phyloP scores from a whole-genome alignment of 2,797 vertebrate species.

The Channa striata region DNA sequence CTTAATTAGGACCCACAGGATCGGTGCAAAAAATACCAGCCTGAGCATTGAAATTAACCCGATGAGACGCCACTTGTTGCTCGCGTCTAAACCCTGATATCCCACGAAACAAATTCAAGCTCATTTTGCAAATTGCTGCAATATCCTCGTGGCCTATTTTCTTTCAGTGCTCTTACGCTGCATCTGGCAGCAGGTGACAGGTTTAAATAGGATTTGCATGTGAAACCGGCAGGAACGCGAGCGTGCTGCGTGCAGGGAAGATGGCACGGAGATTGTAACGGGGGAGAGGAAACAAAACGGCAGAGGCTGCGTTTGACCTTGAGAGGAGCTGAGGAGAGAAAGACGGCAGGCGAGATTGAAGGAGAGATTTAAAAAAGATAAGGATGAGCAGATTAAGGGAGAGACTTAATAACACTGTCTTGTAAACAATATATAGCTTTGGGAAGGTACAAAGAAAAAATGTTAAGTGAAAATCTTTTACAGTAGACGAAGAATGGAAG shows the following conservation, averaged over 20 bases:
- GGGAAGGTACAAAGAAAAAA: conserved; percentile 5
- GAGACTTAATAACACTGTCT: conserved; percentile 19
- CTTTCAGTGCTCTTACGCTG: conserved; percentile 30
- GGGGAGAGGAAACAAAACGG: conserved; percentile 26
- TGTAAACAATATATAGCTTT: conserved; percentile 48
- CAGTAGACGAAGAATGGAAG: no score
- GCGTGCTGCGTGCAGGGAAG: conserved; percentile 33
- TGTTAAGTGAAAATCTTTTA: no score
- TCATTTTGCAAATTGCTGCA: conserved; percentile 66
- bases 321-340: conserved; percentile 46
- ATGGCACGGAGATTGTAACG: conserved; percentile 58
- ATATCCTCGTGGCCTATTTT: conserved; percentile 53
- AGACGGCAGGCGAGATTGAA: conserved; percentile 50
- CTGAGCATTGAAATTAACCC: conserved; percentile 27
- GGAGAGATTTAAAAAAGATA: conserved; percentile 60
- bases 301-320: conserved; percentile 68
- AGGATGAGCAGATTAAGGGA: conserved; percentile 54
- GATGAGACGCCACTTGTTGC: conserved; percentile 31
- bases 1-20: conserved; percentile 62
- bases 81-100: conserved; percentile 13
- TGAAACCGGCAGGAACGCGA: conserved; percentile 58
- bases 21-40: conserved; percentile 28
- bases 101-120: conserved; percentile 43
- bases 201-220: conserved; percentile 80
- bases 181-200: conserved; percentile 65